Percentiles rank a stretch among this genome's conserved stretches.
Conservation (phyloP, 2,888 invertebrate genomes). For the Lithophane leautieri region DNA sequence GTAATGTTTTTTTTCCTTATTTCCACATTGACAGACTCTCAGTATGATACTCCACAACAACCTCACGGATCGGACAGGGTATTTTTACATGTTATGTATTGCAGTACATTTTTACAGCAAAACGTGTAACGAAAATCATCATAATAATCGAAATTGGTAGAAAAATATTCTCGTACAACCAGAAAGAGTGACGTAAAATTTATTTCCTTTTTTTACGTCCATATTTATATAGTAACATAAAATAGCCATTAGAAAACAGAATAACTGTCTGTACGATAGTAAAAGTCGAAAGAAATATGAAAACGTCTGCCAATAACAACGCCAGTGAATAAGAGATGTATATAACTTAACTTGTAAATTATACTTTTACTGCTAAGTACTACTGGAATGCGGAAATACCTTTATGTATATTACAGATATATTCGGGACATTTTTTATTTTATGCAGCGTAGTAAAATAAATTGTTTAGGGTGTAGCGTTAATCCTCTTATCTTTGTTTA, state of each 20-base stretch:
- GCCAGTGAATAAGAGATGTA: conserved; percentile 59
- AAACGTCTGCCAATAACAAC: conserved; percentile 66
- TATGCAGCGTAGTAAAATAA: conserved; percentile 29
- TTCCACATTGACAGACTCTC: too few relatives aligned
- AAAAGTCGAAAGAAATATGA: conserved; percentile 64
- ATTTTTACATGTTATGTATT: background rate
- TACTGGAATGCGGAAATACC: conserved; percentile 25
- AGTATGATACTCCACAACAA: too few relatives aligned
- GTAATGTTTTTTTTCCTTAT: too few relatives aligned
- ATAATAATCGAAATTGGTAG: conserved; percentile 29
- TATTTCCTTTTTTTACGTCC: conserved; percentile 56
- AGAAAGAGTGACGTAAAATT: conserved; percentile 47
- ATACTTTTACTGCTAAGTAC: conserved; percentile 56
- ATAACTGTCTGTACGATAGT: conserved; percentile 58
- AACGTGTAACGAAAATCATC: conserved; percentile 3
- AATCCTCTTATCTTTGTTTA: conserved; percentile 35
- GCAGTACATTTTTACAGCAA: conserved; percentile 30
- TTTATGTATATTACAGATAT: conserved; percentile 33
- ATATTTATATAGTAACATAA: conserved; percentile 59
- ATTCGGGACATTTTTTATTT: conserved; percentile 34
- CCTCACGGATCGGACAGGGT: too few relatives aligned
- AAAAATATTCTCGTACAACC: conserved; percentile 33
- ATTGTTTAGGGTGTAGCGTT: conserved; percentile 24
- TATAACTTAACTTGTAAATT: conserved; percentile 60
- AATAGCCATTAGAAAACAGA: conserved; percentile 57